Evolutionary conservation across 2,888 invertebrate species (phyloP), one percentile per base, ranked within the genome.

Genomic region (Machimus rusticus): DNA sequence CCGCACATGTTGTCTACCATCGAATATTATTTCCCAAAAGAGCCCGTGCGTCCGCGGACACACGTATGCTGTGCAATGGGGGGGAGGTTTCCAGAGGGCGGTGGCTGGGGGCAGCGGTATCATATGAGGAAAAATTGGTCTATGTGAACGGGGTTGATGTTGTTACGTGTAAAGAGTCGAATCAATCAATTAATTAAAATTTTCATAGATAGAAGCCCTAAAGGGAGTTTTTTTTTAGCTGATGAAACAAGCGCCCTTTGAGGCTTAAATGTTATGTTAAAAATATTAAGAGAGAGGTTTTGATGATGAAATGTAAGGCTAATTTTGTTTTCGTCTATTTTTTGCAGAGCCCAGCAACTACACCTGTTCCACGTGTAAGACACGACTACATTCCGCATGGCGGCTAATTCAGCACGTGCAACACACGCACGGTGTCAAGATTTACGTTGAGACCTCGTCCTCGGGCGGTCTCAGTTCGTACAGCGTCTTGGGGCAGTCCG

Each of bases 341-440:
- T n/a, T 95, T 95, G 89, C 96, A 98, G 99, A 99, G 93, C 99
- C 99, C 89, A 96, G 96, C 93, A 97, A 97, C 94, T 97, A 98
- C 93, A 96, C 98, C 89, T 99, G 99, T 92, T 97, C 96, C 78
- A 98, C 98, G 90, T 99, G 99, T 94, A 98, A 98, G 91, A 96
- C 97, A 89, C 95, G 97, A 82, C 95, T 97, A 90, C 96, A 96
- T 90, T 98, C 98, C n/a, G 98, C 99, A 8, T 99, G 99, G 99
- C 95, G 96, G 87, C 94, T 99, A 88, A 95, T 99, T 66, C 98
- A 99, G 92, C 99, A 99, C 92, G 98, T 97, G 39, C 99, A 99
- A 93, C 96, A 97, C 91, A 95, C 96, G 88, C 99, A 99, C 91
- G 98, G 98, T 28, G 96, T 99, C 89, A 97, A 98, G 93, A 97